phyloP scores from a whole-genome alignment of 2,797 vertebrate genomes.

The Myotis myotis region DNA sequence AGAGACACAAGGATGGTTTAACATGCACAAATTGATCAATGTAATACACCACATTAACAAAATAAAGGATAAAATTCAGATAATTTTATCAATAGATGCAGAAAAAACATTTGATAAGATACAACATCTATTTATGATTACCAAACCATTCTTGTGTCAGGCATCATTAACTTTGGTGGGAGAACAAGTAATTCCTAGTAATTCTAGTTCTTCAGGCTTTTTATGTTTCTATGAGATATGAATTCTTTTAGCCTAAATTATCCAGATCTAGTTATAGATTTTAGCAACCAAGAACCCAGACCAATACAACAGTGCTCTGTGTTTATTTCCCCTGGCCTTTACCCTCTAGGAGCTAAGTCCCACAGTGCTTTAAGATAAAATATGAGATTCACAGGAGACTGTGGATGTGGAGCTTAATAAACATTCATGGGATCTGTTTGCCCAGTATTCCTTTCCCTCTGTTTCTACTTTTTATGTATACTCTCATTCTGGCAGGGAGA shows the following conservation, averaged over 20 bases:
- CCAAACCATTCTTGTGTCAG: neutral
- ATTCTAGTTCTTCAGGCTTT: neutral
- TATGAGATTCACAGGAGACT: neutral
- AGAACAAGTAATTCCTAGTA: neutral
- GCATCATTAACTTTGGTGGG: neutral
- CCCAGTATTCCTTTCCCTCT: neutral
- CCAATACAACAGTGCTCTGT: neutral
- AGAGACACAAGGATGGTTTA: neutral
- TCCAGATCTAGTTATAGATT: neutral
- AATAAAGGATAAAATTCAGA: neutral
- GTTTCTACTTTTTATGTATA: neutral
- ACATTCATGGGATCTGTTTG: neutral
- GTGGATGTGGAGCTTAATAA: neutral
- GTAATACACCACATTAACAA: neutral
- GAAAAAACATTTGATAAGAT: neutral
- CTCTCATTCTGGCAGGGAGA: neutral
- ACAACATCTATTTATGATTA: neutral
- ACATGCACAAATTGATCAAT: neutral
- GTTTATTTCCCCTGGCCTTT: neutral
- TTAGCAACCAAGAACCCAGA: neutral
- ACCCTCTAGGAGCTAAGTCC: neutral
- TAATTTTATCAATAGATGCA: neutral
- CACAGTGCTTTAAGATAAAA: neutral
- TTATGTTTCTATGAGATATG: neutral
- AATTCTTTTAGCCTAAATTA: neutral